These are phyloP conservation scores for Cyphomyrus discorhynchus DNA, from an alignment of 2,113 vertebrate species.

Conservation along the genomic window DNA sequence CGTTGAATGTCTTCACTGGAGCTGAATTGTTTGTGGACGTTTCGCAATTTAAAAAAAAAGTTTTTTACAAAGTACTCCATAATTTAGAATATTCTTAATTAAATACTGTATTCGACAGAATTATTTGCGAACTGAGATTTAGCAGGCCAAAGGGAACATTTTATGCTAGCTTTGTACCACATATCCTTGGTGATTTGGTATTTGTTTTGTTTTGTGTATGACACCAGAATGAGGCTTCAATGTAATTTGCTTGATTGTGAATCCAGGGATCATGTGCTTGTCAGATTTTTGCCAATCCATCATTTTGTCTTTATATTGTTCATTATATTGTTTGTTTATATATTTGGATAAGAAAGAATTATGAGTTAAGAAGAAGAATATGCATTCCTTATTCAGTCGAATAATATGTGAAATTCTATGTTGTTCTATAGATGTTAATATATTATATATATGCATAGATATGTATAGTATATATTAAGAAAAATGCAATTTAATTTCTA, in stretches of 20 bases:
- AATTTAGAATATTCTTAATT: background rate
- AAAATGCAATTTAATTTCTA: background rate
- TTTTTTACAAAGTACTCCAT: background rate
- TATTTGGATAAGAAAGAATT: background rate
- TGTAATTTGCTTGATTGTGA: background rate
- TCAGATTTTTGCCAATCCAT: background rate
- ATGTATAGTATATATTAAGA: background rate
- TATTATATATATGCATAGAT: background rate
- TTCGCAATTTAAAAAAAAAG: background rate
- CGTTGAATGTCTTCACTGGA: background rate
- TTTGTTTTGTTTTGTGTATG: background rate
- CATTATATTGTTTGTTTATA: background rate
- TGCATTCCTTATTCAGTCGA: background rate
- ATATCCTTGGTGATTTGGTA: background rate
- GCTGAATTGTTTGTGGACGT: background rate
- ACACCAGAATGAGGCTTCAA: background rate
- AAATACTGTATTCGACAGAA: background rate
- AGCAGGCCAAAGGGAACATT: background rate
- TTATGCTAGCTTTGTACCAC: background rate
- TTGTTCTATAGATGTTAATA: background rate
- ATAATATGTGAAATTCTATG: background rate
- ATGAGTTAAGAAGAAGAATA: background rate
- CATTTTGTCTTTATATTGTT: background rate
- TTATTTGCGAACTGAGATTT: background rate
- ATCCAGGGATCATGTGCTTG: background rate